These are phyloP conservation scores for Isaurus tuberculatus DNA, from an alignment of 92 coral and sea anemone genomes.

Conservation along the genomic window DNA sequence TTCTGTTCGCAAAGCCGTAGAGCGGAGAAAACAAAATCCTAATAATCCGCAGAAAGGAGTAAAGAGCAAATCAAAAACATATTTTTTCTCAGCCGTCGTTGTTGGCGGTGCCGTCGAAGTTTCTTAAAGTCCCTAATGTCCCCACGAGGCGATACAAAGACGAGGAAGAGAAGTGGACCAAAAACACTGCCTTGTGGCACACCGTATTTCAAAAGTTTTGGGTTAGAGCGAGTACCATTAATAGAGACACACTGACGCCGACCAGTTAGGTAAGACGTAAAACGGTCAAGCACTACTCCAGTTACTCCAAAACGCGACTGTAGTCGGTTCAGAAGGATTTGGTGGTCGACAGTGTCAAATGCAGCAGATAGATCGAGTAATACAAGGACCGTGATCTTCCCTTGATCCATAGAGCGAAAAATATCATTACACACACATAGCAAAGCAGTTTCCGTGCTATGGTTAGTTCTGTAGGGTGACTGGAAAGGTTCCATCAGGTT, in stretches of 20 bases:
- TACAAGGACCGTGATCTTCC: neutral
- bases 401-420: neutral
- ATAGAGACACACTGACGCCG: slow-evolving; percentile 34
- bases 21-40: no score
- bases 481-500: neutral
- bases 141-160: slow-evolving; percentile 46
- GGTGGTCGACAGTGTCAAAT: slow-evolving; percentile 47
- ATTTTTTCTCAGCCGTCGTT: no score
- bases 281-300: slow-evolving; percentile 25
- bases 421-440: neutral
- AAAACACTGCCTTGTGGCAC: slow-evolving; percentile 50
- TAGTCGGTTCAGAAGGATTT: slow-evolving; percentile 30
- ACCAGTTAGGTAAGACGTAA: slow-evolving; percentile 25
- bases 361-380: neutral
- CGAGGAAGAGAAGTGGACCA: slow-evolving; percentile 40
- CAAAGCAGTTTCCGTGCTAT: neutral
- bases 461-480: neutral
- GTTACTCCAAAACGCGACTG: slow-evolving; percentile 32
- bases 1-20: no score
- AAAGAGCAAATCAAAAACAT: no score
- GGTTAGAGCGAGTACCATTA: slow-evolving; percentile 9
- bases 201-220: slow-evolving; percentile 13
- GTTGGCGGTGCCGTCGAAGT: no score
- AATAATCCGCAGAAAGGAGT: no score
- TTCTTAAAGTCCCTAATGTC: no score